phyloP scores from a whole-genome alignment of 2,888 invertebrate genomes.

The Parascotia fuliginaria region DNA sequence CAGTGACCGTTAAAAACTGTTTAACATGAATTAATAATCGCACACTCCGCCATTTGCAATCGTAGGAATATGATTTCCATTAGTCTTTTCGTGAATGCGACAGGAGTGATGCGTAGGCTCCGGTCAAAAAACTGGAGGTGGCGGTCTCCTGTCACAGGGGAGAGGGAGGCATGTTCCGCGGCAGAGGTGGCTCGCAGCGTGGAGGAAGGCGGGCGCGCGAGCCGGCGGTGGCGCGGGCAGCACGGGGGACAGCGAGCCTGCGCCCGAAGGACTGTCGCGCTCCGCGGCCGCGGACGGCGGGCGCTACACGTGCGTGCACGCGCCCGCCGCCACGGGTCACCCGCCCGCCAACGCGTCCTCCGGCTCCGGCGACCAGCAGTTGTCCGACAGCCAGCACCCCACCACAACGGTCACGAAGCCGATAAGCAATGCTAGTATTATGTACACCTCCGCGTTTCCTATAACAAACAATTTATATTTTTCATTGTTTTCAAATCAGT shows the following conservation, averaged over 20 bases:
- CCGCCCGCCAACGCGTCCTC: conserved; percentile 88
- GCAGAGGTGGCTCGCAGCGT: conserved; percentile 72
- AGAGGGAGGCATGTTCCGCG: conserved; percentile 69
- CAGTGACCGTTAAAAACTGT: conserved; percentile 34
- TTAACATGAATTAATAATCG: conserved; percentile 54
- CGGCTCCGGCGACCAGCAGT: conserved; percentile 92
- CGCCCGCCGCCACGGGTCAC: conserved; percentile 89
- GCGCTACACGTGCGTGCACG: conserved; percentile 86
- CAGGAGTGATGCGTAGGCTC: conserved; percentile 64
- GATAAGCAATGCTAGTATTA: conserved; percentile 89
- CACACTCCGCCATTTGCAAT: conserved; percentile 72
- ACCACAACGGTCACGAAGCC: conserved; percentile 90
- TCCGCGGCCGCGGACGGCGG: conserved; percentile 75
- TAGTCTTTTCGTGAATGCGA: conserved; percentile 74
- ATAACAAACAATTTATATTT: conserved; percentile 35
- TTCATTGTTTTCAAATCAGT: not conserved
- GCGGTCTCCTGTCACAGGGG: conserved; percentile 62
- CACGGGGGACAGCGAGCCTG: conserved; percentile 73
- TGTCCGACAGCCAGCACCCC: conserved; percentile 92
- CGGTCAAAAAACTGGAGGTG: conserved; percentile 69
- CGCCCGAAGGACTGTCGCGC: conserved; percentile 68
- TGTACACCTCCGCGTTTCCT: conserved; percentile 92
- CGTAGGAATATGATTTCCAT: conserved; percentile 70
- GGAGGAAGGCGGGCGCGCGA: conserved; percentile 67
- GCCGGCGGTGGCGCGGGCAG: conserved; percentile 67